A percentile compares a stretch with the other conserved stretches of the same genome.
phyloP scores from a whole-genome alignment of 2,888 invertebrate species.

The Periphyllus acericola region DNA sequence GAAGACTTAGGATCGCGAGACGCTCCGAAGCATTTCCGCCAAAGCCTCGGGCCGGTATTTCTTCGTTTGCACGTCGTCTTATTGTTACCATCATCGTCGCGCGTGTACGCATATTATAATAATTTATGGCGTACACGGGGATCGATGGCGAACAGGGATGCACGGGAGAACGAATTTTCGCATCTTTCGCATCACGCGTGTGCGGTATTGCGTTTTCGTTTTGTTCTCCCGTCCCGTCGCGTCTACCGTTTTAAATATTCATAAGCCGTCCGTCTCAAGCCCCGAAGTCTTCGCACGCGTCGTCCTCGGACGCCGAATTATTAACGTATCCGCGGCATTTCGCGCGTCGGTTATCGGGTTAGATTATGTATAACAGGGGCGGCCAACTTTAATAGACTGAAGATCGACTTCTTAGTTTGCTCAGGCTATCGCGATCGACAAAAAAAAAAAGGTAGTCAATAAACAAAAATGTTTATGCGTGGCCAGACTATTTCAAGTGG shows the following conservation, averaged over 20 bases:
- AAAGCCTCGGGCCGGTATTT: neutral
- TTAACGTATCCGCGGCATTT: neutral
- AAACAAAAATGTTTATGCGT: too few species aligned
- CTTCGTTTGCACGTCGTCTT: neutral
- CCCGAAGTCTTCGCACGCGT: neutral
- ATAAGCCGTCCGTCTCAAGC: neutral
- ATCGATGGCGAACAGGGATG: neutral
- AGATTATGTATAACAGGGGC: too few species aligned
- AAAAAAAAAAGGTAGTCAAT: too few species aligned
- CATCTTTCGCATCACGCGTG: too few species aligned
- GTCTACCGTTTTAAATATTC: neutral
- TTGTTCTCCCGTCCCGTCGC: neutral
- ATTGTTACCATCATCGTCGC: neutral
- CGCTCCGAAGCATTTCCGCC: neutral
- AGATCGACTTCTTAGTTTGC: too few species aligned
- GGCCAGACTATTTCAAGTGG: too few species aligned
- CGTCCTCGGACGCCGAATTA: neutral
- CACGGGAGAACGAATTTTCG: neutral
- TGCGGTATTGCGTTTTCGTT: neutral
- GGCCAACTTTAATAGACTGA: too few species aligned
- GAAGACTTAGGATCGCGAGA: neutral
- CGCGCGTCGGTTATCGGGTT: too few species aligned
- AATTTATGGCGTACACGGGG: neutral
- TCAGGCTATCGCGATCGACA: too few species aligned
- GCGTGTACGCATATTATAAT: neutral